Evolutionary conservation across 2,888 invertebrate species (phyloP), one percentile per base, ranked within the genome.

Genomic region (Vanessa cardui): DNA sequence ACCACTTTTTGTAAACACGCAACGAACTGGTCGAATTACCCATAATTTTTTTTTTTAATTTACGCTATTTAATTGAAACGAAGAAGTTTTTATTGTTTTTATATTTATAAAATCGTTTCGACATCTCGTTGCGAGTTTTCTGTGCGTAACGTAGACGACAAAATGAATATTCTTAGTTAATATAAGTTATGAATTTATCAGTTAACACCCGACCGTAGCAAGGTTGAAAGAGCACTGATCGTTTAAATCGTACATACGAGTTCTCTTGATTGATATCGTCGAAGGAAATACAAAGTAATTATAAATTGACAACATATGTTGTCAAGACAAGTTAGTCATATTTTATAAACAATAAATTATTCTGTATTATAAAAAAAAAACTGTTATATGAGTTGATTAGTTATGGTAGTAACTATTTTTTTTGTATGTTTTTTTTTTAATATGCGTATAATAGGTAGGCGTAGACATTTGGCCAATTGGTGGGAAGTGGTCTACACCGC

Each of bases 1-100:
- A 83, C 66, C 76, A 83, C 58, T 77, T 80, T 61, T 79, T 80
- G 18, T 66, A 63, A 31, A 68, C 26, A 15, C 44, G 50, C 16
- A 62, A 31, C 21, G 50, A 12, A 52, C 60, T 61, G 21, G 46
- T 16, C 45, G 33, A 54, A 47, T 66, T 66, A 7, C 65, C 65
- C 65, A 66, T 66, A n/a, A n/a, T n/a, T n/a, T 33, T 66, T 47
- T 16, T 16, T 0, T 26, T 52, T 52, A 39, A 39, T 12, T 39
- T 12, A 39, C 12, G 39, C 31, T 33, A 15, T 33, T 16, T 6
- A n/a, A 16, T 33, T 56, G 6, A n/a, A 31, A 33, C 26, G 6
- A 26, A 21, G 26, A 26, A 52, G 26, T 12, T 26, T 52, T 52
- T 26, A 52, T 52, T n/a, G 31, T 56, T 56, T 33, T 33, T 31